Percentiles rank a stretch among this genome's conserved stretches.
phyloP scores from a whole-genome alignment of 2,113 vertebrate species.

The Callocephalon fimbriatum region DNA sequence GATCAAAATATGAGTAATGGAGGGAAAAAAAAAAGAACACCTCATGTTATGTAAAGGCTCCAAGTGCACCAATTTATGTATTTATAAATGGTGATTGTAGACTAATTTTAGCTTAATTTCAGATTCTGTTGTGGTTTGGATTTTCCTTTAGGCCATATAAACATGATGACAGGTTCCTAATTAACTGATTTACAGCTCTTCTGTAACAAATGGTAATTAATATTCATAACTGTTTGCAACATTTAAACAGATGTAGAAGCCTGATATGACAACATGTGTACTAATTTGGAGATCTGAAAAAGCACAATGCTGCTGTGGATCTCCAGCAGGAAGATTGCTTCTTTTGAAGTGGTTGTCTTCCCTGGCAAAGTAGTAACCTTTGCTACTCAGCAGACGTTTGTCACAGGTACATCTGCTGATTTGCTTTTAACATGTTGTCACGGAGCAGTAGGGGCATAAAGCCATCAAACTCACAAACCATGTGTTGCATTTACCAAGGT shows the following conservation, averaged over 20 bases:
- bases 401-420: neutral
- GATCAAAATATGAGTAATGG: neutral
- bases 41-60: neutral
- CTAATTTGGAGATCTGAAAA: slow-evolving; percentile 3
- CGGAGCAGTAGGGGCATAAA: neutral
- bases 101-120: slow-evolving; percentile 55
- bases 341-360: neutral
- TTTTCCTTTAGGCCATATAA: slow-evolving; percentile 73
- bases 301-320: neutral
- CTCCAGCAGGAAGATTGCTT: neutral
- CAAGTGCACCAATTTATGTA: neutral
- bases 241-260: slow-evolving; percentile 54
- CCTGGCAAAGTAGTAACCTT: neutral
- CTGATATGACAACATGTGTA: slow-evolving; percentile 40
- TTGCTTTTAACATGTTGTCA: neutral
- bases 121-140: slow-evolving; percentile 47
- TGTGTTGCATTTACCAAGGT: neutral
- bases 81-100: slow-evolving; percentile 1
- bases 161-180: slow-evolving; percentile 72
- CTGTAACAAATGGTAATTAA: slow-evolving; percentile 75
- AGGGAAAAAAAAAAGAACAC: neutral
- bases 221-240: slow-evolving; percentile 70
- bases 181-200: slow-evolving; percentile 71
- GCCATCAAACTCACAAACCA: neutral
- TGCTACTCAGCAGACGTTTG: neutral